phyloP scores from a whole-genome alignment of 1,140 invertebrate species.

The Diorhabda elongata region DNA sequence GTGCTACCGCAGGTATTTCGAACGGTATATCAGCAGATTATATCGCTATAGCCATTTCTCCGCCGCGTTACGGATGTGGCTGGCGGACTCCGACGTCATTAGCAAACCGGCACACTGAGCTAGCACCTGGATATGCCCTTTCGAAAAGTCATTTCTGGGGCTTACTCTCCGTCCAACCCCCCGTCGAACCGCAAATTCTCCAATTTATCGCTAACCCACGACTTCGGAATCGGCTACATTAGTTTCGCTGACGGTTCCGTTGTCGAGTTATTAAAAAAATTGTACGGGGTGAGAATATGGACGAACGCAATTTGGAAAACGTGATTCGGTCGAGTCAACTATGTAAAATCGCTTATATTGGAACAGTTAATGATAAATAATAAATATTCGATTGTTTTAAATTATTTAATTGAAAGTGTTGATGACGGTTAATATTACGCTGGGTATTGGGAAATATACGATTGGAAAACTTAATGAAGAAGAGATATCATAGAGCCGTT shows the following conservation, averaged over 20 bases:
- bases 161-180: background rate
- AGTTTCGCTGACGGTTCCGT: background rate
- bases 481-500: too few species aligned
- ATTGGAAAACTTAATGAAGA: too few species aligned
- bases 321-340: too few species aligned
- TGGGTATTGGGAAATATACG: too few species aligned
- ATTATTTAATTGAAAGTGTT: too few species aligned
- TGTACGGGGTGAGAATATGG: too few species aligned
- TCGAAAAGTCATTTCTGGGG: conserved; percentile 7
- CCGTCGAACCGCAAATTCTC: conserved; percentile 7
- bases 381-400: too few species aligned
- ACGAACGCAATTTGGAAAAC: too few species aligned
- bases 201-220: conserved; percentile 8
- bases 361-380: too few species aligned
- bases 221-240: conserved; percentile 1
- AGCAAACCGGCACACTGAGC: conserved; percentile 1
- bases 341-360: too few species aligned
- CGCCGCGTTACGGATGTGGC: conserved; percentile 4
- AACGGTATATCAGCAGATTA: conserved; percentile 14
- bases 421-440: too few species aligned
- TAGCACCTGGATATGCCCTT: conserved; percentile 7
- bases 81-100: conserved; percentile 9
- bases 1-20: conserved; percentile 9
- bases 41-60: conserved; percentile 12
- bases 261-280: background rate